Percentiles rank a stretch among this genome's conserved stretches.
Conservation (phyloP, 1,140 invertebrate genomes). For the Temnothorax longispinosus region DNA sequence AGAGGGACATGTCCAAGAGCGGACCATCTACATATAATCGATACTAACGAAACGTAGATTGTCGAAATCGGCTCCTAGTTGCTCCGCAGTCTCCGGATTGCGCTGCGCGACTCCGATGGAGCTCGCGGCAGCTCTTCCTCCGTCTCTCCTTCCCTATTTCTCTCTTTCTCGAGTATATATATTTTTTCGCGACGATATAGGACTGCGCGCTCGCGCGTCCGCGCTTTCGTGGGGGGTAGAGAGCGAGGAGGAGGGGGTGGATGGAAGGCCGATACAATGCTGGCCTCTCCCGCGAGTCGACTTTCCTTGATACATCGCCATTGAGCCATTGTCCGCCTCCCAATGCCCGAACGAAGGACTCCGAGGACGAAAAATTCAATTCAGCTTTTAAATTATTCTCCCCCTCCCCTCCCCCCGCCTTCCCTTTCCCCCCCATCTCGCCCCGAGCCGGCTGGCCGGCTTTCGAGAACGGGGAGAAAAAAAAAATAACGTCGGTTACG, state of each 20-base stretch:
- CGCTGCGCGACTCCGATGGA: conserved; percentile 12
- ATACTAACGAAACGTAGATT: conserved; percentile 2
- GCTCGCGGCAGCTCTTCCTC: background rate
- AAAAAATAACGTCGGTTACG: conserved; percentile 75
- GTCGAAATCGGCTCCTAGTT: conserved; percentile 1
- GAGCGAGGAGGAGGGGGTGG: conserved; percentile 67
- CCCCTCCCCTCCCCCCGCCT: conserved; percentile 75
- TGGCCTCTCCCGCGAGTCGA: conserved; percentile 85
- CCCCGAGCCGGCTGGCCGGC: conserved; percentile 54
- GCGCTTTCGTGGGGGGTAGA: conserved; percentile 31
- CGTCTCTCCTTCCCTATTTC: background rate
- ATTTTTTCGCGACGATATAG: conserved; percentile 71
- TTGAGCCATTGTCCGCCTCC: conserved; percentile 86
- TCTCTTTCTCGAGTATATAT: conserved; percentile 44
- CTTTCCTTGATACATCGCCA: conserved; percentile 86
- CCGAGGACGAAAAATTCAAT: conserved; percentile 86
- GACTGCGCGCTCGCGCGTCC: conserved; percentile 37
- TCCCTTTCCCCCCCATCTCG: background rate
- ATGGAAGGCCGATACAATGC: conserved; percentile 86
- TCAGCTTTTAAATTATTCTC: conserved; percentile 86
- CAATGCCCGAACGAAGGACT: conserved; percentile 86
- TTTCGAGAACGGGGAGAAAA: conserved; percentile 52
- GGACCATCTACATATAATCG: background rate
- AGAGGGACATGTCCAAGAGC: background rate
- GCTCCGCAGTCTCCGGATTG: background rate